Base-by-base conservation (phyloP, 2,888 invertebrate genomes). In the Phyllotreta striolata region DNA sequence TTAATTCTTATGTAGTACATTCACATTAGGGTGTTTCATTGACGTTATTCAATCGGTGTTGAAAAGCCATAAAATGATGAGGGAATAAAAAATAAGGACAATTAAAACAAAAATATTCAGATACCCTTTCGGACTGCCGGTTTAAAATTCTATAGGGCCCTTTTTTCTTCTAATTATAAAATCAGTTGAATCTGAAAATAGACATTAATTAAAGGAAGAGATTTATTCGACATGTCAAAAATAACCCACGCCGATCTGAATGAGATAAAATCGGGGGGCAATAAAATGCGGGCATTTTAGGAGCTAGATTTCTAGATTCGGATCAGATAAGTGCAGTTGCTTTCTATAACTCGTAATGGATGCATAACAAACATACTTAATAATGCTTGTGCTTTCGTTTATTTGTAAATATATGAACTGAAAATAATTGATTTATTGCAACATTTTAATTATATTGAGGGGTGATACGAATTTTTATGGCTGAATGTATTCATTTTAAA, bases 281-380 rank as follows among this genome's bases (percentile, higher is more conserved):
- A 79, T 80, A 80, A 81, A 80, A 78, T 78, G 78, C 78, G 76
- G 78, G 77, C 79, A 80, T 79, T 80, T 80, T 80, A 80, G 68
- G 66, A 70, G 66, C 68, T 61, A 58, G 66, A 62, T 67, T 67
- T 66, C 68, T 66, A 66, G 70, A 70, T 70, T 60, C 63, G 69
- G 68, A 71, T 70, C 71, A 70, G 72, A 73, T 74, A 73, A 69
- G 66, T 55, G 46, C 62, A 39, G 51, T 59, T 24, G 66, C 70
- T 70, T 70, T 70, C 74, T 73, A 70, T 71, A 74, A 73, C 72
- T 70, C 69, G 73, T 75, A 75, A 74, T 75, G 72, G 74, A 77
- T 77, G 74, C 59, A 64, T 65, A 68, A 69, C 67, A 54, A 69
- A 68, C 67, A 69, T 69, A 77, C 78, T 77, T 75, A 74, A 75